Evolutionary conservation across 2,888 invertebrate genomes (phyloP), one percentile per base, ranked within the genome.

Genomic region (Iselma pallidipennis): DNA sequence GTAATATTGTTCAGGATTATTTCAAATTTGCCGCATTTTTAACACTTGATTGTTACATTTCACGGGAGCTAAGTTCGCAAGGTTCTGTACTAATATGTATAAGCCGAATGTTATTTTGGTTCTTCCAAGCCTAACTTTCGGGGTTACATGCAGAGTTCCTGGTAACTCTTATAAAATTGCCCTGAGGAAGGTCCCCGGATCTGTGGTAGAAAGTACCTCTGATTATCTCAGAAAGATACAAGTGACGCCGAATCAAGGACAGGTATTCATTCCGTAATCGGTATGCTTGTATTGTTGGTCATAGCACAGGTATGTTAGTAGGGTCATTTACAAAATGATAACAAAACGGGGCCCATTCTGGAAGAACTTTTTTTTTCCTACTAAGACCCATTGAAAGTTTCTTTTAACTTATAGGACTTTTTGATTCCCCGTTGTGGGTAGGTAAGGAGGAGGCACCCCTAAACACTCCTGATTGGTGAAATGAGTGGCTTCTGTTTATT

Each of bases 111-210:
- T 4, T 1, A 0, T 2, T 6, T 0, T 21, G 50, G 72, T 82
- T 80, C 79, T 75, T 72, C 78, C 78, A 78, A 77, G 76, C 78
- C 78, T 76, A 75, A 80, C 78, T 60, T 63, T 63, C 83, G 81
- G 82, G 82, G 82, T 77, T 66, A 81, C 83, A 55, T 57, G 72
- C 83, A 75, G 80, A 77, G 82, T 80, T 76, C 74, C 72, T 48
- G 54, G 78, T 82, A 78, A 80, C 78, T 77, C 73, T 4, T 12
- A 2, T 5, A 49, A 26, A 21, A 25, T 61, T 52, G 75, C 82
- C 83, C 81, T 80, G 84, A 77, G 84, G 81, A 84, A 84, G 82
- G 83, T 84, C 84, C 83, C 81, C 83, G 83, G 84, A 84, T 80
- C 77, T 66, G 74, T 73, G 82, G 79, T 82, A 83, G 84, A 82